Conservation (phyloP, 2,113 vertebrate species). For the Nesogale talazaci region DNA sequence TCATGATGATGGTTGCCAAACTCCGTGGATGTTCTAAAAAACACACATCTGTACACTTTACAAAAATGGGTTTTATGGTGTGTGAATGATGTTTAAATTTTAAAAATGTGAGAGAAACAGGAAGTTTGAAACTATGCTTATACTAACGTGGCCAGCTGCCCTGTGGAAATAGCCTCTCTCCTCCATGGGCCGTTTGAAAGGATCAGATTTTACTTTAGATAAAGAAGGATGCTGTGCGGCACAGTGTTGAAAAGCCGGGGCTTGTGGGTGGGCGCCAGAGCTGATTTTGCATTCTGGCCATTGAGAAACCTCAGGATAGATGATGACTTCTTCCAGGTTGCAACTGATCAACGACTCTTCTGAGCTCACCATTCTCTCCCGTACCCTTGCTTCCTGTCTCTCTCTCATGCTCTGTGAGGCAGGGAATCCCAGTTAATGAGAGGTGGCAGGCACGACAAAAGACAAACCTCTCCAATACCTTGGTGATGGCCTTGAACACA, state of each 20-base stretch:
- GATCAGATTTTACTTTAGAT: neutral
- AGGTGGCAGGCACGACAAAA: neutral
- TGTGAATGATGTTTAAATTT: slow-evolving; percentile 22
- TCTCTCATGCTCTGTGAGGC: neutral
- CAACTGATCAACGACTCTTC: neutral
- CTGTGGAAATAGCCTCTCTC: neutral
- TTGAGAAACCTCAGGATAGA: neutral
- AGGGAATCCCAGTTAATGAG: neutral
- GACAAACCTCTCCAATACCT: neutral
- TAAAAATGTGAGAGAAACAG: neutral
- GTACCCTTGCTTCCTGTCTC: neutral
- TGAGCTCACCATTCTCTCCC: neutral
- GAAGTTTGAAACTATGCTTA: slow-evolving; percentile 9
- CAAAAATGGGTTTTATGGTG: slow-evolving; percentile 1
- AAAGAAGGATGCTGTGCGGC: neutral
- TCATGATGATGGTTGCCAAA: neutral
- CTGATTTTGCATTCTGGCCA: neutral
- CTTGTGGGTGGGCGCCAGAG: neutral
- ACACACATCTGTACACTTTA: neutral
- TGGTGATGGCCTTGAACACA: neutral
- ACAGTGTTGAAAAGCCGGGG: neutral
- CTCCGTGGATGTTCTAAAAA: slow-evolving; percentile 11
- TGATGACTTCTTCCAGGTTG: neutral
- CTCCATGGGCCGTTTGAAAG: neutral
- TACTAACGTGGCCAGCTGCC: neutral